Conservation (phyloP, 2,113 vertebrate genomes). For the Proteles cristata region DNA sequence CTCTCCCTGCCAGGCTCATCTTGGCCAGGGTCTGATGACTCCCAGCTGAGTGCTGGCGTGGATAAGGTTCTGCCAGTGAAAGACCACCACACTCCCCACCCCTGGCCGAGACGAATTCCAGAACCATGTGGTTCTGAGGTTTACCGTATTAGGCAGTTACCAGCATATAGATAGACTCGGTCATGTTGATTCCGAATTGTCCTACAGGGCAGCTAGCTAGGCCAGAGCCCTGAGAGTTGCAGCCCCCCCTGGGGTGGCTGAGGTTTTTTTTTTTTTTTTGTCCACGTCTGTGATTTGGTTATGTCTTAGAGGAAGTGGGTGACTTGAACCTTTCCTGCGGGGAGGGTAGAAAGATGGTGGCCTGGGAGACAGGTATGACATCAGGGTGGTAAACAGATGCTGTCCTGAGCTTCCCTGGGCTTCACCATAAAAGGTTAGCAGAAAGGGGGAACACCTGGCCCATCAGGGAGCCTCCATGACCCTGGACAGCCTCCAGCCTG, state of each 20-base stretch:
- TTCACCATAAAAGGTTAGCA: neutral
- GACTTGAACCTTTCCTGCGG: neutral
- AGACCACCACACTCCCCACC: neutral
- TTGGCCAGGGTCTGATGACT: neutral
- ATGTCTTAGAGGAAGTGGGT: neutral
- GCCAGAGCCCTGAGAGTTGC: neutral
- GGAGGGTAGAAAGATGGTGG: neutral
- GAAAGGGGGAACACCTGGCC: neutral
- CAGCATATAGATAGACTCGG: neutral
- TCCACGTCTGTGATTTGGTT: neutral
- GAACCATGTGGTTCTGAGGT: neutral
- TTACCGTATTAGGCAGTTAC: neutral
- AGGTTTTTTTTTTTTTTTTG: neutral
- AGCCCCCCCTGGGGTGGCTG: neutral
- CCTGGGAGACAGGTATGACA: accelerated
- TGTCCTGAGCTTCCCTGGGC: accelerated
- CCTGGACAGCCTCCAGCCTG: neutral
- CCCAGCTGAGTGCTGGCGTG: accelerated
- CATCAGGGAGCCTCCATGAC: neutral
- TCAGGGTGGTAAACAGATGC: neutral
- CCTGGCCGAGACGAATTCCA: neutral
- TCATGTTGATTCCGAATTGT: neutral
- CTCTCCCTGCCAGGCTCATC: neutral
- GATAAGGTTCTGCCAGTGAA: neutral
- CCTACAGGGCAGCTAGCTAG: neutral